A percentile compares a stretch with the other conserved stretches of the same genome.
Evolutionary conservation across 2,797 vertebrate genomes (phyloP).

Genomic region (Perodicticus potto): DNA sequence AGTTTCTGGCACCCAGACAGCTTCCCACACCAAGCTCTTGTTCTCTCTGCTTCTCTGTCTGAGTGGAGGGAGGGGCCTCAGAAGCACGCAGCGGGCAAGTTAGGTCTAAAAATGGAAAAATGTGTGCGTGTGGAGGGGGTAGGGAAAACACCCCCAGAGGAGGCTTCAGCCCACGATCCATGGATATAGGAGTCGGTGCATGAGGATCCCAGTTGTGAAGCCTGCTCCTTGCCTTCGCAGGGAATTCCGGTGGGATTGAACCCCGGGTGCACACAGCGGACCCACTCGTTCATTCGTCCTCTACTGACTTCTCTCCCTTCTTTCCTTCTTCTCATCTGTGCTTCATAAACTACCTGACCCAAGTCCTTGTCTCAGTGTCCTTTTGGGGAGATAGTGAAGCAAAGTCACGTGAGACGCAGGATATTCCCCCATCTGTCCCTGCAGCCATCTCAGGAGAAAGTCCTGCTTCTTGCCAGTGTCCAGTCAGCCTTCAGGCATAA

Average conservation of each 20-base stretch:
- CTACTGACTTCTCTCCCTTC: neutral
- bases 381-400: neutral
- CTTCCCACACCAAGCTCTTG: neutral
- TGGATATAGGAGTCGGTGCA: neutral
- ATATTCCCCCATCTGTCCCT: neutral
- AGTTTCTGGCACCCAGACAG: neutral
- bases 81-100: neutral
- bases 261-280: neutral
- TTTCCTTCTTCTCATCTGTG: neutral
- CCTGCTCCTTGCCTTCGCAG: neutral
- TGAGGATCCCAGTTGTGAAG: neutral
- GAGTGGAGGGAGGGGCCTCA: neutral
- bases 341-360: neutral
- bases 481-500: neutral
- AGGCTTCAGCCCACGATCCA: neutral
- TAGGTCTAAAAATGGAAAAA: neutral
- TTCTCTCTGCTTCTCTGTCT: slow-evolving; percentile 13
- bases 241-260: neutral
- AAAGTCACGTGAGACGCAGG: neutral
- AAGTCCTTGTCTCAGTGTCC: neutral
- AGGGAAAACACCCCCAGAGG: neutral
- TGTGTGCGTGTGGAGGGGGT: neutral
- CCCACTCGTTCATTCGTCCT: neutral
- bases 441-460: neutral
- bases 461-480: neutral